A percentile compares a stretch with the other conserved stretches of the same genome.
phyloP scores from a whole-genome alignment of 2,888 invertebrate genomes.

The Caenorhabditis japonica region DNA sequence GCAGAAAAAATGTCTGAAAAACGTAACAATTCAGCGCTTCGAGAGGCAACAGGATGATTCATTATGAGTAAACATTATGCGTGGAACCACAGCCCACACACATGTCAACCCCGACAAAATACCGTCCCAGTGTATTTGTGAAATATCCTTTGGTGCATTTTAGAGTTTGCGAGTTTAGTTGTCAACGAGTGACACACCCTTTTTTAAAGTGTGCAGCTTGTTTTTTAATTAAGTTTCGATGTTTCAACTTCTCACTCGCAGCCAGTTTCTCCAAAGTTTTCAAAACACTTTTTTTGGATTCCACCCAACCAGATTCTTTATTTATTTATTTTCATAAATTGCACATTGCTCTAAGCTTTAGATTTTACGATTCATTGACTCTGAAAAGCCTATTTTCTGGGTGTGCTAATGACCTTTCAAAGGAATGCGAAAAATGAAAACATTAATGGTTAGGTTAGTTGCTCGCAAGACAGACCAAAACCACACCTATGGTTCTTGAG shows the following conservation, averaged over 20 bases:
- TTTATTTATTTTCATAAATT: slow-evolving; percentile 14
- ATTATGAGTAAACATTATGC: slow-evolving; percentile 57
- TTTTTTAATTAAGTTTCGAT: too few species aligned
- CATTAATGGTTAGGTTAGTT: slow-evolving; percentile 6
- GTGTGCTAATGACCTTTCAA: slow-evolving; percentile 34
- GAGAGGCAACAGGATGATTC: slow-evolving; percentile 38
- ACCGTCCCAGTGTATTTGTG: slow-evolving; percentile 44
- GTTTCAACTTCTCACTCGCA: too few species aligned
- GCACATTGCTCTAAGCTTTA: slow-evolving; percentile 20
- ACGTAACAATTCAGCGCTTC: slow-evolving; percentile 18
- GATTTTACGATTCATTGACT: too few species aligned
- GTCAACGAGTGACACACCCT: slow-evolving; percentile 41
- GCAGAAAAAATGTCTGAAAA: slow-evolving; percentile 16
- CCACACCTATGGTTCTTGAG: slow-evolving; percentile 34
- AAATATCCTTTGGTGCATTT: too few species aligned
- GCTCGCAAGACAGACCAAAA: slow-evolving; percentile 14
- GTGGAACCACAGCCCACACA: slow-evolving; percentile 50
- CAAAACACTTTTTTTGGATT: slow-evolving; percentile 3
- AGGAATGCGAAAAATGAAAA: slow-evolving; percentile 9
- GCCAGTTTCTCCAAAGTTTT: too few species aligned
- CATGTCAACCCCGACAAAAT: slow-evolving; percentile 42
- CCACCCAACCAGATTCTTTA: slow-evolving; percentile 10
- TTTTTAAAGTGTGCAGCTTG: slow-evolving; percentile 21
- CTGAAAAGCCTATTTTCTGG: slow-evolving; percentile 3
- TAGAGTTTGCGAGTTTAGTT: slow-evolving; percentile 39